Base-by-base conservation (phyloP, 2,113 vertebrate genomes). In the Sylvicapra grimmia region DNA sequence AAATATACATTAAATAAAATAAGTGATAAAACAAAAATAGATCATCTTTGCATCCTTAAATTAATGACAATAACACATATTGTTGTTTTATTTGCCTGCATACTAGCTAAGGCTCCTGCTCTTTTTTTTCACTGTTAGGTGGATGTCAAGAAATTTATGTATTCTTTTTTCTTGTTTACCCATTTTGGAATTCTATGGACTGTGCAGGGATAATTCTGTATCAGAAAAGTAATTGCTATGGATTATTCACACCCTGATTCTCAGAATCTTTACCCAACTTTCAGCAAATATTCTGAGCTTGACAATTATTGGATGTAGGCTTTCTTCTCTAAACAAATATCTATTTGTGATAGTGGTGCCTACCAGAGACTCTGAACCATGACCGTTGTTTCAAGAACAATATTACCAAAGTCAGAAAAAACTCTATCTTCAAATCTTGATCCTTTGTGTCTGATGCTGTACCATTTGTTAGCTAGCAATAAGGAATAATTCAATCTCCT, bases 151-250 rank as follows among this genome's bases (percentile, higher is more conserved):
- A 72, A 79, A 95, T 33, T 59, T 0, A 53, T 68, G 1, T 11
- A 63, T 2, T 49, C 27, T 72, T 89, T 58, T 65, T 58, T 93
- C 61, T 53, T 93, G 36, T 94, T 93, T 49, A 72, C 44, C 14
- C 21, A 56, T 86, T 93, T 40, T 80, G 53, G 51, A 91, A 96
- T 96, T 79, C 40, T 87, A 51, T 65, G 47, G 58, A 84, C 59
- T 36, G 3, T 61, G 11, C 61, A 84, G 27, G 33, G 79, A 80
- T 77, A 87, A 93, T 93, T 95, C 91, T 61, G 15, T 59, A 72
- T 77, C 63, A 90, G 25, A 86, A 68, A 97, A 96, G 68, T 83
- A 94, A 91, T 56, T 80, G 53, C 53, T 90, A n/a, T 82, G 59
- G 94, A 86, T 90, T 84, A 87, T 90, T 89, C 61, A 90, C 49